Evolutionary conservation across 2,797 vertebrate genomes (phyloP), one percentile per base, ranked within the genome.

Genomic region (Gouania willdenowi): DNA sequence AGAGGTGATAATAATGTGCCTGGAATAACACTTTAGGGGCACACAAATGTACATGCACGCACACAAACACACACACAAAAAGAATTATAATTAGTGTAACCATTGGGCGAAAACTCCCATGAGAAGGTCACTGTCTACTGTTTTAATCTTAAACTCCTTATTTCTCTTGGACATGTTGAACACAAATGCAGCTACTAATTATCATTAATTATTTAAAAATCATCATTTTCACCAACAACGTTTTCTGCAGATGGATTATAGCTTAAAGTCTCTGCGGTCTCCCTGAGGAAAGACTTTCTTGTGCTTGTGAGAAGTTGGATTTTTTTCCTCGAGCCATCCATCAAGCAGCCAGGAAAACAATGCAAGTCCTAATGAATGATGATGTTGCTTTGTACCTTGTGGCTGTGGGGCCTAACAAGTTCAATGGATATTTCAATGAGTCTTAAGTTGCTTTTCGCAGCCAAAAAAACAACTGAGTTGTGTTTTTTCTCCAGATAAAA

Each of bases 91-190:
- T 81, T 63, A 76, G 58, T 11, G 36, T 24, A 39, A 51, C 58
- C 50, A 62, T 58, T 52, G 60, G 44, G 57, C 28, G 52, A 62
- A 71, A 77, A 79, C 57, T 48, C 61, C 26, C 40, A 30, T 67
- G 66, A 72, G 58, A 44, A 68, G 59, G 52, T 68, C 71, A 71
- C 71, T 69, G 66, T 65, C 57, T 67, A 67, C 42, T 44, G 3
- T 67, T 72, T 65, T 59, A 77, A 74, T 77, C 63, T 5, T 14
- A 5, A n/a, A 28, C 12, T 55, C 33, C 44, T 55, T 5, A 57
- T 55, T 61, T 27, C 10, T 48, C 34, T 48, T 20, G 23, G 45
- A 33, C 29, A 41, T 29, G 15, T 11, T 14, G 8, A 25, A 33
- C 10, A 12, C 11, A 15, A 36, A 11, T 50, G 46, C 0, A 1